These are phyloP conservation scores for Dermolepida albohirtum DNA, from an alignment of 2,888 invertebrate species.

Conservation along the genomic window DNA sequence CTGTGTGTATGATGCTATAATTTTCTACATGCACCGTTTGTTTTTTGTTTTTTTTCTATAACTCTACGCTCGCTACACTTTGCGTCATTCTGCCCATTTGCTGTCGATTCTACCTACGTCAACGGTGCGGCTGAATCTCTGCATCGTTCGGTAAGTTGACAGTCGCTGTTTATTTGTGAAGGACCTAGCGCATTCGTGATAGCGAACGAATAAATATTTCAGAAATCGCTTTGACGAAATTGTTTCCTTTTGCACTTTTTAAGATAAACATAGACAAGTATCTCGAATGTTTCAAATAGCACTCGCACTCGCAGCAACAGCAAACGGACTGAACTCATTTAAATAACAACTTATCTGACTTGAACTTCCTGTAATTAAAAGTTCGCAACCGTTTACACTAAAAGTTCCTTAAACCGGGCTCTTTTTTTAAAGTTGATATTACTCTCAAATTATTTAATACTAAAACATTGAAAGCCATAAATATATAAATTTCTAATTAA, in stretches of 20 bases:
- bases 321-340: no score
- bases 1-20: conserved; percentile 53
- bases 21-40: conserved; percentile 67
- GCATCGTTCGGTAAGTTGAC: conserved; percentile 63
- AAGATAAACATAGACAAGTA: no score
- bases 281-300: no score
- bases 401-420: no score
- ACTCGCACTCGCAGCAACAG: no score
- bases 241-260: background rate
- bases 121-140: conserved; percentile 55
- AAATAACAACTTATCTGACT: no score
- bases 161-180: conserved; percentile 50
- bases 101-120: conserved; percentile 58
- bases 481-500: no score
- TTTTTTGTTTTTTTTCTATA: conserved; percentile 66
- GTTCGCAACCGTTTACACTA: no score
- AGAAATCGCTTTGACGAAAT: conserved; percentile 1
- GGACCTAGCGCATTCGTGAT: conserved; percentile 45
- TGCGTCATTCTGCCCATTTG: conserved; percentile 62
- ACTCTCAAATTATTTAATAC: no score
- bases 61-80: conserved; percentile 66
- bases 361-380: no score
- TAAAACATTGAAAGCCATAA: no score
- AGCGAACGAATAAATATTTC: conserved; percentile 11
- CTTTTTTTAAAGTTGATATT: no score